A percentile compares a stretch with the other conserved stretches of the same genome.
Conservation (phyloP, 2,888 invertebrate genomes). For the Mycogona germanica region DNA sequence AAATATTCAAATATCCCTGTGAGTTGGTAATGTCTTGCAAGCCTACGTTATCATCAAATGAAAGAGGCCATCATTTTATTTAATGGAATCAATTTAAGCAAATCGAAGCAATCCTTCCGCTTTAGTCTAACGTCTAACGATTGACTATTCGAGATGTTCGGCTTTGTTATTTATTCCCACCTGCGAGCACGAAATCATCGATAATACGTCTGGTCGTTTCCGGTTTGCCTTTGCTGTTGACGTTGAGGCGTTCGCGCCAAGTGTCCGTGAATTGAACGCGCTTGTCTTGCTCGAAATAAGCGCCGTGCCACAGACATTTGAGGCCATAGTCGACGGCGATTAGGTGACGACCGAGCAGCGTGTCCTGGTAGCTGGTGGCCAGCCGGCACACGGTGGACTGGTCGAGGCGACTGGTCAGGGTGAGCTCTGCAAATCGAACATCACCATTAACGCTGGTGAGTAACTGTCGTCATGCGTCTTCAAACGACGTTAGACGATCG, state of each 20-base stretch:
- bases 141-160: too few relatives aligned
- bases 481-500: too few relatives aligned
- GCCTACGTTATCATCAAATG: too few relatives aligned
- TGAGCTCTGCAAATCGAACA: too few relatives aligned
- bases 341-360: slow-evolving; percentile 14
- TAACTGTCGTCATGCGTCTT: too few relatives aligned
- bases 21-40: too few relatives aligned
- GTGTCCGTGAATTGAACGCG: slow-evolving; percentile 6
- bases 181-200: slow-evolving; percentile 13
- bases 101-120: too few relatives aligned
- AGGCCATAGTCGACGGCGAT: slow-evolving; percentile 16
- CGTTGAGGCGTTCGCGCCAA: slow-evolving; percentile 11
- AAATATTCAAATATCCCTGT: too few relatives aligned
- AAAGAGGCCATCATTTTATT: too few relatives aligned
- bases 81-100: too few relatives aligned
- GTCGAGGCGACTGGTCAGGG: slow-evolving; percentile 11
- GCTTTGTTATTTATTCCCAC: slow-evolving; percentile 9
- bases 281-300: slow-evolving; percentile 5
- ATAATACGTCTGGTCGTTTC: slow-evolving; percentile 11
- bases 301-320: slow-evolving; percentile 18
- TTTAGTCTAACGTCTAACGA: too few relatives aligned
- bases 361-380: slow-evolving; percentile 17
- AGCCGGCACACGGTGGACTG: slow-evolving; percentile 12
- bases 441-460: too few relatives aligned
- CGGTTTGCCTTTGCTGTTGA: slow-evolving; percentile 10